Conservation (phyloP, 2,888 invertebrate species). For the Xanthorhoe spadicearia region DNA sequence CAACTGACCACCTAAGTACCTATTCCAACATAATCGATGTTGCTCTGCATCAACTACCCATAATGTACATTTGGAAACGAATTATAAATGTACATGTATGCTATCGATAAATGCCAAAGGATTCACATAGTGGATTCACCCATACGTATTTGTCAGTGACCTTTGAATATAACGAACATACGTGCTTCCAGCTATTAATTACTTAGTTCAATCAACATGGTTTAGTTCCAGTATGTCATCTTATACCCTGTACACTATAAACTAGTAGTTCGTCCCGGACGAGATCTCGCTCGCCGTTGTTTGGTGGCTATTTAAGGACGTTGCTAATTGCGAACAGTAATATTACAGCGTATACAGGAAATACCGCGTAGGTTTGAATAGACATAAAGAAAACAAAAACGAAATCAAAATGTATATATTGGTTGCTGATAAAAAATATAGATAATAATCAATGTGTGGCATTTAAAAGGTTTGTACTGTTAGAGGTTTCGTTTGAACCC, state of each 20-base stretch:
- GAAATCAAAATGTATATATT: neutral
- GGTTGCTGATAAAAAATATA: neutral
- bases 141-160: slow-evolving; percentile 31
- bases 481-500: too few relatives aligned
- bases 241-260: neutral
- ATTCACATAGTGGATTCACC: too few relatives aligned
- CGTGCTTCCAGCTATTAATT: slow-evolving; percentile 24
- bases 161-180: slow-evolving; percentile 41
- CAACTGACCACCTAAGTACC: slow-evolving; percentile 18
- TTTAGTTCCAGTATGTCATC: neutral
- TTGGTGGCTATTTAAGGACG: too few relatives aligned
- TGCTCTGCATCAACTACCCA: slow-evolving; percentile 35
- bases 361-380: too few relatives aligned
- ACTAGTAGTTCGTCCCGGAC: too few relatives aligned
- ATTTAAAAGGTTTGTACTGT: neutral
- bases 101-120: slow-evolving; percentile 31
- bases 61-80: slow-evolving; percentile 37
- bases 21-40: slow-evolving; percentile 25
- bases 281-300: too few relatives aligned
- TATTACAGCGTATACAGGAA: too few relatives aligned
- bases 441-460: too few relatives aligned
- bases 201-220: neutral
- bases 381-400: neutral
- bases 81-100: slow-evolving; percentile 36
- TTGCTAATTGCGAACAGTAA: too few relatives aligned